phyloP scores from a whole-genome alignment of 2,113 vertebrate genomes.

The Pandion haliaetus region DNA sequence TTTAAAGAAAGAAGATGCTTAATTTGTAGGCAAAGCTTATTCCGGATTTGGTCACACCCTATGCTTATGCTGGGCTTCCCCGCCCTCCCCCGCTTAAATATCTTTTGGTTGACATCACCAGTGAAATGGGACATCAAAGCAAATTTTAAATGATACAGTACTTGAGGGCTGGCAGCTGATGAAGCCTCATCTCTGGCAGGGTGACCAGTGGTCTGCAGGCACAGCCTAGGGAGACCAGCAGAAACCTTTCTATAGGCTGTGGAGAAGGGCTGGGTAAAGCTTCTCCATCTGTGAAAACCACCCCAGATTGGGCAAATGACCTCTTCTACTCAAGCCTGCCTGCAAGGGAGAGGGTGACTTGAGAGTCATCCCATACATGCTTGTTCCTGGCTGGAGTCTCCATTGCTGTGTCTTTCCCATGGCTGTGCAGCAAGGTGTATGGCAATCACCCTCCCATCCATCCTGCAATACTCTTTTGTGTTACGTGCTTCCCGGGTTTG shows the following conservation, averaged over 20 bases:
- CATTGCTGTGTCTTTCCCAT: rapidly evolving
- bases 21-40: background rate
- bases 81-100: background rate
- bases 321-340: background rate
- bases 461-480: background rate
- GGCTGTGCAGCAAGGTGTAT: rapidly evolving
- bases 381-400: background rate
- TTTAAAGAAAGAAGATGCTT: background rate
- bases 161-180: background rate
- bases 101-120: background rate
- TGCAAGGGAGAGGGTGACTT: background rate
- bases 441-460: background rate
- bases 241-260: background rate
- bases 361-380: rapidly evolving
- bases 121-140: background rate
- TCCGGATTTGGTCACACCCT: background rate
- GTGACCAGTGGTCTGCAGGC: background rate
- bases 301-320: background rate
- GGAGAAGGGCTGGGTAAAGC: background rate
- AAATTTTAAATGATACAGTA: background rate
- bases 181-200: background rate
- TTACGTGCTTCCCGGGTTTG: background rate
- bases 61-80: background rate
- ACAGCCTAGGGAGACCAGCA: background rate
- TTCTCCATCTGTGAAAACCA: background rate